Percentiles rank a stretch among this genome's conserved stretches.
Evolutionary conservation across 2,797 vertebrate genomes (phyloP).

Genomic region (Gambusia yucatana): DNA sequence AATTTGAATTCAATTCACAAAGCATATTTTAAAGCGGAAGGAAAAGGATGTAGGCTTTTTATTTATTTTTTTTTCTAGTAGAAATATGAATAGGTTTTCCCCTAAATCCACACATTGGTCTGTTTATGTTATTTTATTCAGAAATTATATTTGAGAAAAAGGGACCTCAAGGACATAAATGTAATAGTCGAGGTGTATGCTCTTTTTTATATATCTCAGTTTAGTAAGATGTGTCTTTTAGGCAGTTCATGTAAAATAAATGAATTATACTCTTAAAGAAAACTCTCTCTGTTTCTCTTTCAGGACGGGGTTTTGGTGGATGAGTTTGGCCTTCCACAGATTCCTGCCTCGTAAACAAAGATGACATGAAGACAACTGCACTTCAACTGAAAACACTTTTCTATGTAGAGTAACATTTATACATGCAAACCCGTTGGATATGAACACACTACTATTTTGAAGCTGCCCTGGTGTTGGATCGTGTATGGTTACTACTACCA

Average conservation of each 20-base stretch:
- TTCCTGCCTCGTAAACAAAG: slow-evolving; percentile 90
- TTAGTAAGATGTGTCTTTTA: not conserved
- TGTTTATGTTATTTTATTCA: not conserved
- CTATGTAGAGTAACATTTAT: slow-evolving; percentile 80
- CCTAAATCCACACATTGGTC: not conserved
- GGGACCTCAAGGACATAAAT: not conserved
- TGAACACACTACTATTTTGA: slow-evolving; percentile 64
- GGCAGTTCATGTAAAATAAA: not conserved
- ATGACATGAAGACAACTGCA: slow-evolving; percentile 60
- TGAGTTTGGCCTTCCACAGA: slow-evolving; percentile 97
- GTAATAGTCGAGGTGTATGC: no score
- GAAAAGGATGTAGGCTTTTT: not conserved
- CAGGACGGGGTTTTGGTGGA: slow-evolving; percentile 97
- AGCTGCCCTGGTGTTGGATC: slow-evolving; percentile 52
- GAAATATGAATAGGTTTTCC: not conserved
- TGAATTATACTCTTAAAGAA: not conserved
- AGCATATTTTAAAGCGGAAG: not conserved
- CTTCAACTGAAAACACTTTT: slow-evolving; percentile 72
- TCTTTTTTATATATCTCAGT: not conserved
- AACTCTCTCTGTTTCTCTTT: slow-evolving; percentile 24
- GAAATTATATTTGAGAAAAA: not conserved
- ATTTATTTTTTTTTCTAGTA: no score
- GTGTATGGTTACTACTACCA: slow-evolving; percentile 70
- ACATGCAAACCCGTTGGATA: slow-evolving; percentile 71
- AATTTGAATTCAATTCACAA: not conserved